Percentiles rank a stretch among this genome's conserved stretches.
Conservation (phyloP, 2,113 vertebrate genomes). For the Urocolius indicus region DNA sequence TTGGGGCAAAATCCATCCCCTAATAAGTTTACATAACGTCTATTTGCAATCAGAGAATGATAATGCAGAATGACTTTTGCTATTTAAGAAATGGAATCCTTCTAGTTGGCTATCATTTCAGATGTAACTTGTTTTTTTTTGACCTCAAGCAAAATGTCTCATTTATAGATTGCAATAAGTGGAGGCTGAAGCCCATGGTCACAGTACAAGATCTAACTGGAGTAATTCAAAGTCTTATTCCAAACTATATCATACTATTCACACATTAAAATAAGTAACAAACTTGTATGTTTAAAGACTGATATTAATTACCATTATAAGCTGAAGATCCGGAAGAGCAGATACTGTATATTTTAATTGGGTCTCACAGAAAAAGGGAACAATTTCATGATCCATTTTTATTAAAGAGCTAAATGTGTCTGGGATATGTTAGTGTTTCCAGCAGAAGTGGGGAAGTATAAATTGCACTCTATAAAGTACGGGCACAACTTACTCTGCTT, state of each 20-base stretch:
- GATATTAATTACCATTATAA: background rate
- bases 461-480: background rate
- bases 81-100: background rate
- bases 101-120: background rate
- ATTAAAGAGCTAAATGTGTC: background rate
- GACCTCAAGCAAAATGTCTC: background rate
- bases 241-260: background rate
- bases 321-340: background rate
- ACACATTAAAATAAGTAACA: background rate
- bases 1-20: background rate
- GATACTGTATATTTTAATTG: background rate
- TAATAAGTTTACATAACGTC: constrained; percentile 22
- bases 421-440: background rate
- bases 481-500: background rate
- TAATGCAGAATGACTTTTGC: constrained; percentile 2
- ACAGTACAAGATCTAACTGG: background rate
- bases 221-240: background rate
- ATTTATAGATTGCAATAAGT: background rate
- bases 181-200: background rate
- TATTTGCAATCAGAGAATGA: background rate
- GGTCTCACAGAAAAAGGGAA: background rate
- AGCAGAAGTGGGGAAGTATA: background rate
- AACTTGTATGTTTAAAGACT: background rate
- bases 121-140: background rate
- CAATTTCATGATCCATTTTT: background rate